These are phyloP conservation scores for Drosophila eohydei DNA, from an alignment of 2,888 invertebrate species.

Conservation along the genomic window DNA sequence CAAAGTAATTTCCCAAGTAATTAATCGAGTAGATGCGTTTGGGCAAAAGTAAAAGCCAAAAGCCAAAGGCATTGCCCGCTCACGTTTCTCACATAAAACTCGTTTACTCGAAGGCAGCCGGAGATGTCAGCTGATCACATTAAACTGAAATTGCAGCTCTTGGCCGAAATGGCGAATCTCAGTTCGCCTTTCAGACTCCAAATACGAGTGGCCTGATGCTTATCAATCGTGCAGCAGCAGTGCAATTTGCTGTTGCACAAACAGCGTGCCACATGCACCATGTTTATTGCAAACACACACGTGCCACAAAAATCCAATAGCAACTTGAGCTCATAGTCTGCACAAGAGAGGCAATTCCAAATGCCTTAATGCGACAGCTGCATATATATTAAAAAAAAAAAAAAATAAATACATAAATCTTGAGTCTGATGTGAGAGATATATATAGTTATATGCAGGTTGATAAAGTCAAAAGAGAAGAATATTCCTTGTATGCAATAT, in stretches of 20 bases:
- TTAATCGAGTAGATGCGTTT: slow-evolving; percentile 6
- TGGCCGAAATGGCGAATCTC: slow-evolving; percentile 31
- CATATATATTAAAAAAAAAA: too few species aligned
- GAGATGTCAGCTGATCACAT: slow-evolving; percentile 76
- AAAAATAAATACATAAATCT: too few species aligned
- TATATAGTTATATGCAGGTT: too few species aligned
- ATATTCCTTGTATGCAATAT: too few species aligned
- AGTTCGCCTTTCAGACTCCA: not conserved
- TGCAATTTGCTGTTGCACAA: slow-evolving; percentile 67
- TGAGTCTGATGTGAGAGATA: not conserved
- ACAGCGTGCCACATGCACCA: slow-evolving; percentile 67
- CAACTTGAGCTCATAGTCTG: slow-evolving; percentile 49
- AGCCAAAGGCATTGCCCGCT: not conserved
- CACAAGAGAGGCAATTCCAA: slow-evolving; percentile 55
- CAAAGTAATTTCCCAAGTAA: slow-evolving; percentile 4
- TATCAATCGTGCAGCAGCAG: slow-evolving; percentile 55
- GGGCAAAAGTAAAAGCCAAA: not conserved
- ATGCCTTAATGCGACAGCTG: not conserved
- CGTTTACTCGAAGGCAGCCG: slow-evolving; percentile 21
- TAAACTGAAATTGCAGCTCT: slow-evolving; percentile 71
- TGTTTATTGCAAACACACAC: slow-evolving; percentile 50
- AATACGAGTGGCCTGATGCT: slow-evolving; percentile 29
- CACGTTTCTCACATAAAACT: slow-evolving; percentile 39
- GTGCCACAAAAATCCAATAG: slow-evolving; percentile 39
- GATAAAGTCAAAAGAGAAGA: too few species aligned